Conservation (phyloP, 2,113 vertebrate species). For the Solea senegalensis region DNA sequence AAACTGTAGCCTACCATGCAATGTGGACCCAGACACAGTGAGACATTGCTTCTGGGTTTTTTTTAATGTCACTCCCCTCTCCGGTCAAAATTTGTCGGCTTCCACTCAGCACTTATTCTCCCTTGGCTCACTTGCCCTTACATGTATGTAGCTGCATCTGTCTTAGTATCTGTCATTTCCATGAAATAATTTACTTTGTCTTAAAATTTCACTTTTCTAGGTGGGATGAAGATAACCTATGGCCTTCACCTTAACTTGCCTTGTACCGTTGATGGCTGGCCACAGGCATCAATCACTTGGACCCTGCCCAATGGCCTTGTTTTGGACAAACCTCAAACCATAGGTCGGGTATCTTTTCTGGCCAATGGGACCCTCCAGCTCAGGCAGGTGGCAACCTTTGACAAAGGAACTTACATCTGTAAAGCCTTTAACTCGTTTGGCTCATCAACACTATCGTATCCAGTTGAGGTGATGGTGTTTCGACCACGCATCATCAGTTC, state of each 20-base stretch:
- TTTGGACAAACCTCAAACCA: slow-evolving; percentile 76
- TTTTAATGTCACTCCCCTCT: too few relatives aligned
- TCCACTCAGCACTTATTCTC: too few relatives aligned
- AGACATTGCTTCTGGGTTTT: too few relatives aligned
- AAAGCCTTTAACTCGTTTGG: slow-evolving; percentile 82
- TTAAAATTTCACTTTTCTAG: slow-evolving; percentile 35
- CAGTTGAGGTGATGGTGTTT: slow-evolving; percentile 81
- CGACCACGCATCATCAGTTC: slow-evolving; percentile 78
- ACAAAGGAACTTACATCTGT: slow-evolving; percentile 81
- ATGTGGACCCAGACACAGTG: too few relatives aligned
- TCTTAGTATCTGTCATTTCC: not conserved
- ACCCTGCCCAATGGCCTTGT: slow-evolving; percentile 80
- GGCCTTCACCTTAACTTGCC: slow-evolving; percentile 78
- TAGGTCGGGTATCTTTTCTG: slow-evolving; percentile 69
- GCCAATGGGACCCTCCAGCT: slow-evolving; percentile 81
- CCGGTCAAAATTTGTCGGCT: too few relatives aligned
- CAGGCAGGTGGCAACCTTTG: slow-evolving; percentile 74
- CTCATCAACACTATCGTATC: slow-evolving; percentile 75
- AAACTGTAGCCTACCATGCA: too few relatives aligned
- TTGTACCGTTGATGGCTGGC: slow-evolving; percentile 80
- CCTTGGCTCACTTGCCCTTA: too few relatives aligned
- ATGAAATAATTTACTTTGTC: not conserved
- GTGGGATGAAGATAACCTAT: slow-evolving; percentile 77
- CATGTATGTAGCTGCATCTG: not conserved
- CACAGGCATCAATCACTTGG: slow-evolving; percentile 77